Base-by-base conservation (phyloP, 2,113 vertebrate species). In the Pseudorectes ferrugineus region DNA sequence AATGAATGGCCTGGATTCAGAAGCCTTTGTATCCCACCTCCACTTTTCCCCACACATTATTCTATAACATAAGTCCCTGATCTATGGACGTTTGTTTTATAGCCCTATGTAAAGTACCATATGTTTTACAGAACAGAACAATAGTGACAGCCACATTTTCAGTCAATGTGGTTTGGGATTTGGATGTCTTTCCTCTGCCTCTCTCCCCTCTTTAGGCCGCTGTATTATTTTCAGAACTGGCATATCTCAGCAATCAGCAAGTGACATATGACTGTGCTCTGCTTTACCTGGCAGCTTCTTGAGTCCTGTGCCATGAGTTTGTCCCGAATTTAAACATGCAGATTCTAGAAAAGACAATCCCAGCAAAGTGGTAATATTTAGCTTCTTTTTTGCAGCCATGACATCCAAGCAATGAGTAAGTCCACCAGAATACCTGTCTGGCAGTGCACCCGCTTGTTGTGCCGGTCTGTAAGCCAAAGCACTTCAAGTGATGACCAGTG, bases 401-500 rank as follows among this genome's bases (percentile, higher is more conserved):
- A 82, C 59, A 86, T 82, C 66, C 75, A 77, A 88, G 71, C 28
- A 73, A 43, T 73, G 89, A 95, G 33, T 85, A 93, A 96, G 20
- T 62, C 72, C 65, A 76, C 43, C 93, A 92, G 92, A 97, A 81
- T 97, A 96, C 93, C 96, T 96, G 93, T 68, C 94, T 96, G 91
- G 89, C 90, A 79, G 49, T 20, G 40, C 36, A 91, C 55, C 78
- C 0, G 22, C 63, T 87, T 52, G 36, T 77, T 92, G 66, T 83
- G 88, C 90, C 0, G 35, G 20, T 85, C 75, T 95, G 51, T 57
- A 90, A 96, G 93, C 92, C 92, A 97, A 97, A 96, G 80, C 91
- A 85, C 92, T 97, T 96, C 92, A 97, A 97, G 82, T 77, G 96
- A 97, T 97, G 97, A 83, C 95, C 97, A 97, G 96, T 87, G 96